Percentiles rank a stretch among this genome's conserved stretches.
These are phyloP conservation scores for Incurvaria masculella DNA, from an alignment of 2,888 invertebrate genomes.

Conservation along the genomic window DNA sequence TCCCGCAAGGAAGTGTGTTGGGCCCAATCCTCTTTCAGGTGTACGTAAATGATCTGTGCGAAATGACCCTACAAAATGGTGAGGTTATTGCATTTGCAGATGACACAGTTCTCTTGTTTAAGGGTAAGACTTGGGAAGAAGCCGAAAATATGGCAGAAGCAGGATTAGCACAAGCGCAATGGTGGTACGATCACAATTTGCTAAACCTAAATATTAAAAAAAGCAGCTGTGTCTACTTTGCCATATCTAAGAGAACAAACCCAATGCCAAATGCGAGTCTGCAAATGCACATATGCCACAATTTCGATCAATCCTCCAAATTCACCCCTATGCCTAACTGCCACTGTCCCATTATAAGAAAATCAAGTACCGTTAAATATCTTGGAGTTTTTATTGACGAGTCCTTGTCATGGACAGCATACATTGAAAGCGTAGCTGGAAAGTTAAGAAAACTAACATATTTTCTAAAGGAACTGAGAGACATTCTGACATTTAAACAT, in stretches of 20 bases:
- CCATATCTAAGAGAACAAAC: too few relatives aligned
- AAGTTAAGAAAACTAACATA: background rate
- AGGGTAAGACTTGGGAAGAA: background rate
- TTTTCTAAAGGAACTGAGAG: background rate
- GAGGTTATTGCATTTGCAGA: background rate
- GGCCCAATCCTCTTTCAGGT: background rate
- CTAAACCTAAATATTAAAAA: background rate
- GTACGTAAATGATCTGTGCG: background rate
- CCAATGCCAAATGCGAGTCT: too few relatives aligned
- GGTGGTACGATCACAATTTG: background rate
- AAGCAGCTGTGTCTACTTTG: background rate
- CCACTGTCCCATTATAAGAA: too few relatives aligned
- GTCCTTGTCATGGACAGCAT: background rate
- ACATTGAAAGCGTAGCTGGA: background rate
- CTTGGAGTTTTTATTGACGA: background rate
- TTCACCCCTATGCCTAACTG: too few relatives aligned
- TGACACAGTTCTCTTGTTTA: background rate
- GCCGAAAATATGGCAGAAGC: background rate
- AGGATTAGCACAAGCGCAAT: background rate
- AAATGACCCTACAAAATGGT: background rate
- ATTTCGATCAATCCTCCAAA: too few relatives aligned
- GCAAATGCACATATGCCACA: too few relatives aligned
- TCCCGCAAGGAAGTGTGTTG: background rate
- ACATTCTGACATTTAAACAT: background rate
- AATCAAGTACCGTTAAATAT: background rate